phyloP scores from a whole-genome alignment of 2,888 invertebrate genomes.

The Tenthredo notha region DNA sequence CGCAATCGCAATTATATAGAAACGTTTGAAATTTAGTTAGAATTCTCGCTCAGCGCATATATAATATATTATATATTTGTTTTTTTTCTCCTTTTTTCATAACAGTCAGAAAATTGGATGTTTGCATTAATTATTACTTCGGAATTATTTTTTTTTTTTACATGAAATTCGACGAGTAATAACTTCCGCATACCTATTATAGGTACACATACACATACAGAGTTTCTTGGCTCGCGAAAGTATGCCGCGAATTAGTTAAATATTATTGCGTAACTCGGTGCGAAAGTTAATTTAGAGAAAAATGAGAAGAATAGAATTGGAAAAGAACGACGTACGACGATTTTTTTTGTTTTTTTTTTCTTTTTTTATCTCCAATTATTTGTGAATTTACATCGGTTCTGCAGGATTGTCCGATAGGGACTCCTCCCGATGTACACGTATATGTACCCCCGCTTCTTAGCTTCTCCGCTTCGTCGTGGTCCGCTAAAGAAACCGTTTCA shows the following conservation, averaged over 20 bases:
- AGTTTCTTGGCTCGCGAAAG: not conserved
- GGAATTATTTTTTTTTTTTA: not conserved
- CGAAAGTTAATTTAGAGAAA: not conserved
- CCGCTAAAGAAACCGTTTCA: constrained; percentile 47
- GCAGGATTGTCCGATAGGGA: not conserved
- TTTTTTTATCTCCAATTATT: not conserved
- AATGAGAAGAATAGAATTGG: not conserved
- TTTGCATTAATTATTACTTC: not conserved
- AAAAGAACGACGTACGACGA: not conserved
- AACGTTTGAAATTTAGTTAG: not conserved
- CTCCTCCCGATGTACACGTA: not conserved
- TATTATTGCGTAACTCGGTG: not conserved
- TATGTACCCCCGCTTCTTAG: not conserved
- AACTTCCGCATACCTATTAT: not conserved
- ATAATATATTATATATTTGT: too few relatives aligned
- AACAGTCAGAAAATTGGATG: not conserved
- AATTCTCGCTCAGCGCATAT: not conserved
- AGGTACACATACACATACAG: not conserved
- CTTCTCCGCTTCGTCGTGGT: not conserved
- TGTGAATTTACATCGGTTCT: not conserved
- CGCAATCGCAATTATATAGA: not conserved
- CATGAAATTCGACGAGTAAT: not conserved
- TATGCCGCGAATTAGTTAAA: not conserved
- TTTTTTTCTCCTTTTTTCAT: not conserved
- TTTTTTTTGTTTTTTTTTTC: not conserved